Percentiles rank a stretch among this genome's conserved stretches.
phyloP scores from a whole-genome alignment of 2,888 invertebrate genomes.

The Bembecia ichneumoniformis region DNA sequence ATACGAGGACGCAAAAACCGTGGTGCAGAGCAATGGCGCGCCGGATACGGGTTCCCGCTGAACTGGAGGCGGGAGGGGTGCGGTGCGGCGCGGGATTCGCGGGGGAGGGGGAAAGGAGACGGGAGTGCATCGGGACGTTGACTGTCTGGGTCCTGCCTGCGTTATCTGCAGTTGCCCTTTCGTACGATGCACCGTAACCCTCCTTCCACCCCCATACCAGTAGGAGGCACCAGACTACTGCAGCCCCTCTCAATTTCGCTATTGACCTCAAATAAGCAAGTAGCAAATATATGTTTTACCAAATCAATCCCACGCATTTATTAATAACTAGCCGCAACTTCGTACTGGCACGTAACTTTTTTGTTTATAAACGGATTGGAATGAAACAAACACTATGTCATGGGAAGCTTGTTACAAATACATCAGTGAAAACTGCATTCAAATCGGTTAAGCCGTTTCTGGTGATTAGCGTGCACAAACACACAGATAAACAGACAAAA shows the following conservation, averaged over 20 bases:
- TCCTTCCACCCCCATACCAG: constrained; percentile 44
- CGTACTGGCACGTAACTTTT: too few relatives aligned
- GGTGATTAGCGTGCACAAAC: too few relatives aligned
- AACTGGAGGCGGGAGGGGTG: constrained; percentile 20
- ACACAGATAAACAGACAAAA: too few relatives aligned
- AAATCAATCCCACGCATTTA: too few relatives aligned
- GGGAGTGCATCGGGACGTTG: constrained; percentile 65
- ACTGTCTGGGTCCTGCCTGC: constrained; percentile 66
- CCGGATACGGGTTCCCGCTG: constrained; percentile 60
- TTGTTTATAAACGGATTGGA: too few relatives aligned
- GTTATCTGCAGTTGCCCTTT: constrained; percentile 73
- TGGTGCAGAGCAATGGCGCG: constrained; percentile 31
- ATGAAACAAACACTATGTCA: too few relatives aligned
- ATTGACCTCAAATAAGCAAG: constrained; percentile 57
- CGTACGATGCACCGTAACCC: constrained; percentile 67
- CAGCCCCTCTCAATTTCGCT: constrained; percentile 48
- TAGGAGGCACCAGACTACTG: constrained; percentile 45
- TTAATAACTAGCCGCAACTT: too few relatives aligned
- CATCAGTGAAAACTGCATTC: too few relatives aligned
- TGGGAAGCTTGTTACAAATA: too few relatives aligned
- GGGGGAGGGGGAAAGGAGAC: constrained; percentile 17
- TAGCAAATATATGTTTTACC: constrained; percentile 10
- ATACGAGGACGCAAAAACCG: constrained; percentile 45
- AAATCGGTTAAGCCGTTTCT: too few relatives aligned
- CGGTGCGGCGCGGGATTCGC: constrained; percentile 14